Evolutionary conservation across 2,113 vertebrate species (phyloP), one percentile per base, ranked within the genome.

Genomic region (Epinephelus fuscoguttatus): DNA sequence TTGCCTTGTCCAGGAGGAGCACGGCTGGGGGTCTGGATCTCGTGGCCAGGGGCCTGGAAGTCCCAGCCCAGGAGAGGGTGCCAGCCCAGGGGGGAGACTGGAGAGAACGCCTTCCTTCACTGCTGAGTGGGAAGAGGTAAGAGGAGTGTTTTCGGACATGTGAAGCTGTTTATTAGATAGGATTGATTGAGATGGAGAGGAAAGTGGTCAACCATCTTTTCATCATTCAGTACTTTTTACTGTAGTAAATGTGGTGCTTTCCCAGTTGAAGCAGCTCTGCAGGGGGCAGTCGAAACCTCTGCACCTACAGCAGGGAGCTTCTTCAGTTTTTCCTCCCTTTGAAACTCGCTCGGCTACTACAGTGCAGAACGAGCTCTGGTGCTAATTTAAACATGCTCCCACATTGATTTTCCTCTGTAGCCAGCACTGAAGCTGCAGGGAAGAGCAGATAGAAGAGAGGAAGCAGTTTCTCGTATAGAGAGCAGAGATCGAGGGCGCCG

Each of bases 111-210:
- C 98, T 4, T 99, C 98, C 69, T 99, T 99, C 93, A 99, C 98
- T 1, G 98, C 98, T 0, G 98, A 99, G 91, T 99, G 98, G 98
- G 98, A 99, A 91, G 98, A 99, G 95, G 98, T 99, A 95, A 95
- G 95, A 81, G 10, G 19, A 49, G 9, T 0, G 49, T 49, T 82
- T 17, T 11, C 17, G n/a, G 11, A 47, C 10, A 37, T 17, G 2
- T 19, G 6, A 2, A 30, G 15, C 27, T 45, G 21, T 30, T 27
- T 17, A 57, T 13, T 33, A 13, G 17, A 81, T 27, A n/a, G 53
- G 25, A 82, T 68, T 63, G 63, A 19, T 60, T 18, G 4, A 27
- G 23, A 42, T 2, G 30, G 30, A 30, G 30, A 73, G 17, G 17
- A 33, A 57, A 71, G 23, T 25, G 21, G n/a, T 57, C 1, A 25